Evolutionary conservation across 2,797 vertebrate genomes (phyloP), one percentile per base, ranked within the genome.

Genomic region (Craterocephalus amniculus): DNA sequence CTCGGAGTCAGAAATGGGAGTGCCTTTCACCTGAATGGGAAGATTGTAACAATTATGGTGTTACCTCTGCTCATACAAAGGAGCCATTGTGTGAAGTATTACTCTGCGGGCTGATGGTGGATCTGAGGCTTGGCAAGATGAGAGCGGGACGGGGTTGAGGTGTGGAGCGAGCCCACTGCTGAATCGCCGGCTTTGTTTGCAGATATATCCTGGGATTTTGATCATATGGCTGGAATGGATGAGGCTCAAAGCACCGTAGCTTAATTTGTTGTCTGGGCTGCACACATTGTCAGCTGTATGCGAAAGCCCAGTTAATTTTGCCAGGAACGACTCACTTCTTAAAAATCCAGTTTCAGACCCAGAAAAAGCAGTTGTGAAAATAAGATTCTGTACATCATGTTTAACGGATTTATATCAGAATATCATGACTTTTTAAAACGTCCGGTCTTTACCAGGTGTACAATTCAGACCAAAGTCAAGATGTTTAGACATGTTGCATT

Each of bases 161-260:
- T 90, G 87, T 65, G 43, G 82, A 78, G 76, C 55, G 59, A 78
- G 79, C 74, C 78, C 66, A 63, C 74, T 20, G 36, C 79, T 91
- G 89, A 93, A 92, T 90, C 56, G 56, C 49, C 13, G 70, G 83
- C 91, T 93, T 92, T 92, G 92, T 93, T 81, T 73, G 80, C 74
- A 83, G 79, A 88, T 77, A 77, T 88, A 73, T 90, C 85, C 78
- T 67, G 63, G 81, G 89, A 91, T 91, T 89, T 80, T 86, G 83
- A 89, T 90, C 88, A 83, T 87, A 82, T 52, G 70, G 68, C 67
- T 75, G 79, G 83, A 88, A 84, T 71, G 74, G 71, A 74, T 16
- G 55, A 34, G 63, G 78, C 67, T 85, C 75, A 89, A 81, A 90
- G 82, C 84, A 67, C 64, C 87, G 86, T 69, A 76, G 76, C 52